Percentiles rank a stretch among this genome's conserved stretches.
Conservation (phyloP, 1,140 invertebrate species). For the Trichogramma pretiosum region DNA sequence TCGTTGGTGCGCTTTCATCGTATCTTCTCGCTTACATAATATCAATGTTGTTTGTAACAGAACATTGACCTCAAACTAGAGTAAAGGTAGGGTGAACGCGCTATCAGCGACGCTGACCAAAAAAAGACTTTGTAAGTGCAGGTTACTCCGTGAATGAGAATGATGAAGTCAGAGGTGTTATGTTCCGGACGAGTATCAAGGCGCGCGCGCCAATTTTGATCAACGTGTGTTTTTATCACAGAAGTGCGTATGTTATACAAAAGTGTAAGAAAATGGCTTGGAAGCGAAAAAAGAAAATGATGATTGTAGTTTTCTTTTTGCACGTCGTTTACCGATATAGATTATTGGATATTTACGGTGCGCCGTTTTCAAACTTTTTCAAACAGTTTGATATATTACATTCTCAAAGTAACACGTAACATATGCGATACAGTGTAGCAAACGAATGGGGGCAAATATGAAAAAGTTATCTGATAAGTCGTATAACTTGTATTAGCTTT, state of each 20-base stretch:
- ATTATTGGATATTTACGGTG: conserved; percentile 23
- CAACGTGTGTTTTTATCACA: conserved; percentile 11
- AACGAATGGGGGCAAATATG: no score
- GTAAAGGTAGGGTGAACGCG: conserved; percentile 14
- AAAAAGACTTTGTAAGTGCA: conserved; percentile 16
- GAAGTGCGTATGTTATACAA: background rate
- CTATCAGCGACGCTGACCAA: background rate
- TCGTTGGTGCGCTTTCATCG: conserved; percentile 8
- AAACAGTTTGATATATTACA: conserved; percentile 23
- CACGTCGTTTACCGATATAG: conserved; percentile 25
- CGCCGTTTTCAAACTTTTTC: conserved; percentile 21
- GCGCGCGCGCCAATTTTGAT: conserved; percentile 16
- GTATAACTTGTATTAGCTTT: conserved; percentile 29
- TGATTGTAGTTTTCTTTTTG: conserved; percentile 11
- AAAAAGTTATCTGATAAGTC: conserved; percentile 22
- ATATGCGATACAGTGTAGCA: no score
- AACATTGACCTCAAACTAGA: conserved; percentile 15
- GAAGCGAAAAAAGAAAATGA: conserved; percentile 9
- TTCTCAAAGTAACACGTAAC: no score
- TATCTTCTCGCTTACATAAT: conserved; percentile 16
- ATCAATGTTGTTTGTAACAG: conserved; percentile 1
- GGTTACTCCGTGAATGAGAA: conserved; percentile 17
- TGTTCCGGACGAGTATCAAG: conserved; percentile 21
- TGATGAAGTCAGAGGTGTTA: conserved; percentile 11
- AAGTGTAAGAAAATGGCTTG: no score